phyloP scores from a whole-genome alignment of 2,797 vertebrate genomes.

The Acestrorhynchus altus region DNA sequence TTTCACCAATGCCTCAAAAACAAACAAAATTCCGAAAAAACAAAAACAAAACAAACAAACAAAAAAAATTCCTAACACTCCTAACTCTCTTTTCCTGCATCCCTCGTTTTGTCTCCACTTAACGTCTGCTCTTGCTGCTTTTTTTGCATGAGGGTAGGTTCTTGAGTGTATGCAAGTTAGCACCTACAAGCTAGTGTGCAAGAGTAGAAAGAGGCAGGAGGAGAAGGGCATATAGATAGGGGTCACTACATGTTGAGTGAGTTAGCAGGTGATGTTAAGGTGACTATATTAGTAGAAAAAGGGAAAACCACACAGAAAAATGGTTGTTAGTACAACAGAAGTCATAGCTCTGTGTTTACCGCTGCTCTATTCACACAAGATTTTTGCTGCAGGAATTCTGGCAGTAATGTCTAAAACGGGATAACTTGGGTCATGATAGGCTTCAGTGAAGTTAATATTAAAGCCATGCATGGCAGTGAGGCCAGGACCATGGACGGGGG shows the following conservation, averaged over 20 bases:
- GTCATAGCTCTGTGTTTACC: conserved; percentile 44
- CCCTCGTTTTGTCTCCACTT: conserved; percentile 68
- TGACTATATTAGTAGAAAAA: conserved; percentile 67
- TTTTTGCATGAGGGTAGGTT: conserved; percentile 40
- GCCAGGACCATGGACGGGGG: conserved; percentile 31
- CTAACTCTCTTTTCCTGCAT: conserved; percentile 21
- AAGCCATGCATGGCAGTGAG: conserved; percentile 56
- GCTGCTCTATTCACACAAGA: conserved; percentile 49
- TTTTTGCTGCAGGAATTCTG: conserved; percentile 29
- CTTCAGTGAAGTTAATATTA: conserved; percentile 53
- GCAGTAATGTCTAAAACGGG: conserved; percentile 45
- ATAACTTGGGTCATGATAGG: conserved; percentile 39
- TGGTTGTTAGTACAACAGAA: conserved; percentile 63
- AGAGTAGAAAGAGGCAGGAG: conserved; percentile 39
- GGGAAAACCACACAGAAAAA: conserved; percentile 68
- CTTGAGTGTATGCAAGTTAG: conserved; percentile 35
- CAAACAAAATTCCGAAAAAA: too few relatives aligned
- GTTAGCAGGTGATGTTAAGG: conserved; percentile 67
- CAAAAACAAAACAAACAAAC: too few relatives aligned
- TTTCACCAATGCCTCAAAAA: conserved; percentile 19
- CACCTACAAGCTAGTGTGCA: conserved; percentile 41
- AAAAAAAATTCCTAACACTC: background rate
- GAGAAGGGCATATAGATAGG: conserved; percentile 45
- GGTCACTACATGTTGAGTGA: conserved; percentile 54
- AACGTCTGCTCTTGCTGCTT: conserved; percentile 72